Evolutionary conservation across 2,888 invertebrate species (phyloP).

Genomic region (Beris morrisii): DNA sequence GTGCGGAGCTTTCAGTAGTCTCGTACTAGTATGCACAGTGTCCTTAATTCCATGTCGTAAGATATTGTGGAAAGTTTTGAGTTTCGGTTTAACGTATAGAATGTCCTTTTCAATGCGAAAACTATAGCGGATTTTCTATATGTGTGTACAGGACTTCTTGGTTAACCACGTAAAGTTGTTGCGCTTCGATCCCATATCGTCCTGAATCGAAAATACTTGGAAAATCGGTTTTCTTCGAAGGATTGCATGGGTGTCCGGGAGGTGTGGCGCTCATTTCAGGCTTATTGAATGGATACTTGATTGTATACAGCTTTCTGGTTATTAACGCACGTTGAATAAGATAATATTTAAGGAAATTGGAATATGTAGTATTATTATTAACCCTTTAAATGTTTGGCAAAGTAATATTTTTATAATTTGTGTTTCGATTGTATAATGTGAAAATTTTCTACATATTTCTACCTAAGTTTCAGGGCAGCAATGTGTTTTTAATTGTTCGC

Average conservation of each 20-base stretch:
- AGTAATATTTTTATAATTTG: too few relatives aligned
- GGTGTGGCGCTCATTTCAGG: constrained; percentile 7
- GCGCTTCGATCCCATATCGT: constrained; percentile 24
- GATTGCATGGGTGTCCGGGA: constrained; percentile 1
- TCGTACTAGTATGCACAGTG: constrained; percentile 3
- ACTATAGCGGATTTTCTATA: background rate
- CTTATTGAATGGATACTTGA: constrained; percentile 27
- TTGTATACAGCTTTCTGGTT: constrained; percentile 7
- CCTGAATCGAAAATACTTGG: constrained; percentile 1
- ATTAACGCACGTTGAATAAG: constrained; percentile 3
- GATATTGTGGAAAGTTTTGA: constrained; percentile 27
- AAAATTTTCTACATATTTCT: too few relatives aligned
- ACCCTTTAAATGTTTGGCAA: too few relatives aligned
- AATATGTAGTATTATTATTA: too few relatives aligned
- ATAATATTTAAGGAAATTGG: background rate
- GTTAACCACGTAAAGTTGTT: constrained; percentile 36
- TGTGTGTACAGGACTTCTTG: constrained; percentile 16
- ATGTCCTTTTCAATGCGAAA: background rate
- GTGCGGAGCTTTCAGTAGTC: background rate
- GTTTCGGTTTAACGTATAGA: constrained; percentile 13
- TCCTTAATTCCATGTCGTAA: constrained; percentile 11
- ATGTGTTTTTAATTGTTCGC: too few relatives aligned
- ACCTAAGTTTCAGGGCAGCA: too few relatives aligned
- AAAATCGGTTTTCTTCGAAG: constrained; percentile 16
- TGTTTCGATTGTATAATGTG: too few relatives aligned